Base-by-base conservation (phyloP, 92 coral and sea anemone species). In the Actinernus sp. region DNA sequence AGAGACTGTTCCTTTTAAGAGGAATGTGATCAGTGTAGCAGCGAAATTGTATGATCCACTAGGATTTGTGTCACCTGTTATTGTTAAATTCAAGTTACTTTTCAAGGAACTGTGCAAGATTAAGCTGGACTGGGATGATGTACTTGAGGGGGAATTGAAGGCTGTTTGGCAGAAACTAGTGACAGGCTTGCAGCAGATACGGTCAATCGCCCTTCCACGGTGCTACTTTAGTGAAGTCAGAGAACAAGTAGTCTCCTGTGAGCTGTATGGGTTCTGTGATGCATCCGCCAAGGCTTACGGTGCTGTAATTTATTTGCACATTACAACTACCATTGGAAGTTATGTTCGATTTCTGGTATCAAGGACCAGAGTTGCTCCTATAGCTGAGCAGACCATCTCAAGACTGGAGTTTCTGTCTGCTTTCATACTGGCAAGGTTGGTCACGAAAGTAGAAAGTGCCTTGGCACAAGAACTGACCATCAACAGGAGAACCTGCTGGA, bases 211-310 rank as follows among this genome's bases (percentile, higher is more conserved):
- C 9, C 1, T 57, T 1, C 26, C 20, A 28, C 31, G 63, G 19
- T 53, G 3, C 26, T 49, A 5, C 28, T 11, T 53, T 9, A 28
- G 24, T 30, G 1, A 41, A 2, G 13, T 14, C 7, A 49, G 26
- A 4, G 41, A 1, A 3, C 18, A 6, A 55, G 44, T 55, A 23
- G 36, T 31, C 1, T 29, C 62, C 14, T 58, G 0, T 17, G 29
- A 38, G 31, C 40, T 33, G 3, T 58, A 64, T 49, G 58, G 27
- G 8, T 64, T 64, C 24, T 31, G 58, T 14, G 71, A 64, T 31
- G 71, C 71, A 21, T 87, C 89, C 26, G 56, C 41, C 13, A 63
- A 49, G 47, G 93, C 88, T 4, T 87, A 87, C 31, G 86, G 71
- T 16, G 85, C 78, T 1, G 93, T 57, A 0, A 67, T 75, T 2